A percentile compares a stretch with the other conserved stretches of the same genome.
phyloP scores from a whole-genome alignment of 2,888 invertebrate genomes.

The Amphimallon solstitiale region DNA sequence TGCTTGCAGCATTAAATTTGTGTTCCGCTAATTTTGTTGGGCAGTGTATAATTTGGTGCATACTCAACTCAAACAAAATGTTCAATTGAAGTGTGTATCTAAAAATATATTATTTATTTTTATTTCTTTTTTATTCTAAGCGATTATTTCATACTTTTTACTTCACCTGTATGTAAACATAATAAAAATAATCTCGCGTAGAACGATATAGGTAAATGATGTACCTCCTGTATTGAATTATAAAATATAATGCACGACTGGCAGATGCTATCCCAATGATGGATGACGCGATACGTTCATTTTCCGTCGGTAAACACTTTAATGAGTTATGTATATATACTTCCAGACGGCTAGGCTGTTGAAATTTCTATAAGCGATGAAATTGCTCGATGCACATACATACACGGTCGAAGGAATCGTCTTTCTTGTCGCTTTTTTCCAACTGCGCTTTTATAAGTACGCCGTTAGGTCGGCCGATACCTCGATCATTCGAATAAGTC shows the following conservation, averaged over 20 bases:
- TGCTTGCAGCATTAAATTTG: too few relatives aligned
- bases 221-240: background rate
- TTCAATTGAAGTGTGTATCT: too few relatives aligned
- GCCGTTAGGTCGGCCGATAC: background rate
- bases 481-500: background rate
- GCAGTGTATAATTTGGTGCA: too few relatives aligned
- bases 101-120: too few relatives aligned
- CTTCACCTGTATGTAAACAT: too few relatives aligned
- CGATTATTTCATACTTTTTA: too few relatives aligned
- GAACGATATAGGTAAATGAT: background rate
- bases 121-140: too few relatives aligned
- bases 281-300: conserved; percentile 3
- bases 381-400: conserved; percentile 10
- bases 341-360: conserved; percentile 10
- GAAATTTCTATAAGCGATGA: conserved; percentile 21
- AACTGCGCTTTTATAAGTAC: too few relatives aligned
- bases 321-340: conserved; percentile 18
- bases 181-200: background rate
- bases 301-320: conserved; percentile 6
- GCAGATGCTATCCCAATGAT: conserved; percentile 7
- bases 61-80: too few relatives aligned
- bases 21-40: too few relatives aligned
- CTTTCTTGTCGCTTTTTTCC: too few relatives aligned
- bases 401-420: background rate
- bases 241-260: background rate